A percentile compares a stretch with the other conserved stretches of the same genome.
phyloP scores from a whole-genome alignment of 2,888 invertebrate species.

The Marronus borbonicus region DNA sequence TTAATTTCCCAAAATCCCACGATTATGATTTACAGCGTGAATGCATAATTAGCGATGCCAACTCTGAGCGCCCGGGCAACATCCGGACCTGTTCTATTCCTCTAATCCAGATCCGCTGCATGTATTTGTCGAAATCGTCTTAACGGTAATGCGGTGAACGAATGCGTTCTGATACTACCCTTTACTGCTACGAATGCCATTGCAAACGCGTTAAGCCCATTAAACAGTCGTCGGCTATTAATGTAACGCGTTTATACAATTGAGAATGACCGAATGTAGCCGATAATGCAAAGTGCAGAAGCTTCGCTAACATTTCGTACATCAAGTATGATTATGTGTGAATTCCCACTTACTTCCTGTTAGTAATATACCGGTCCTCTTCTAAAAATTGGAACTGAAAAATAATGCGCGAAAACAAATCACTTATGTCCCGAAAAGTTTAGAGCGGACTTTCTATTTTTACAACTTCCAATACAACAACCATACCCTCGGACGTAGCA shows the following conservation, averaged over 20 bases:
- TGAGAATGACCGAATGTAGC: conserved; percentile 22
- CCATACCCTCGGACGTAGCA: conserved; percentile 22
- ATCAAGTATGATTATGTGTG: too few relatives aligned
- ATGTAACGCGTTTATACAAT: conserved; percentile 39
- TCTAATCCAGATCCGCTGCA: conserved; percentile 27
- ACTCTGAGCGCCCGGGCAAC: background rate
- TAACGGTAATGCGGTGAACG: conserved; percentile 36
- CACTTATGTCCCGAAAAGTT: too few relatives aligned
- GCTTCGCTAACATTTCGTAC: too few relatives aligned
- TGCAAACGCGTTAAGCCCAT: conserved; percentile 43
- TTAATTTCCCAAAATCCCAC: conserved; percentile 16
- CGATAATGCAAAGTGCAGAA: too few relatives aligned
- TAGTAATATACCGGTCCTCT: too few relatives aligned
- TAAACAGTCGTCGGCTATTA: conserved; percentile 36
- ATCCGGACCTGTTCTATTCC: conserved; percentile 17
- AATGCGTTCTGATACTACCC: conserved; percentile 31
- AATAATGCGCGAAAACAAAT: too few relatives aligned
- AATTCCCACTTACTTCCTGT: too few relatives aligned
- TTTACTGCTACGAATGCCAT: background rate
- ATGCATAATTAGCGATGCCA: conserved; percentile 22
- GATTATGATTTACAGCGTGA: conserved; percentile 23
- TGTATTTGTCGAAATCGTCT: conserved; percentile 40
- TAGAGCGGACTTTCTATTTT: too few relatives aligned
- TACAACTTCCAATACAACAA: background rate
- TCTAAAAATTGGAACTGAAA: too few relatives aligned